phyloP scores from a whole-genome alignment of 2,888 invertebrate species.

The Hedychridium roseum region DNA sequence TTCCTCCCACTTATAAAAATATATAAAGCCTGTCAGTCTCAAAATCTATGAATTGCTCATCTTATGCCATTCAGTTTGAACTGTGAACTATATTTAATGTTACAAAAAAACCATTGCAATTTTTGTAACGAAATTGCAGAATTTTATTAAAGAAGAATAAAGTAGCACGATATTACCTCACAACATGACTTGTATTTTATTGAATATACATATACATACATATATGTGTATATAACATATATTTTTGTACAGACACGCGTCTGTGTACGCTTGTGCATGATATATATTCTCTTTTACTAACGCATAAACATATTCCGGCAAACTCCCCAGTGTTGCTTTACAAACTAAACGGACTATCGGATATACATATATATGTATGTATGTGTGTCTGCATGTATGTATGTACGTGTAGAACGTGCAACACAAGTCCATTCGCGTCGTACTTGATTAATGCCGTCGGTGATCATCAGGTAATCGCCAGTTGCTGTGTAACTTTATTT shows the following conservation, averaged over 20 bases:
- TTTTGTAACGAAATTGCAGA: background rate
- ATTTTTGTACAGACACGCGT: slow-evolving; percentile 18
- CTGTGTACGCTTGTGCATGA: slow-evolving; percentile 9
- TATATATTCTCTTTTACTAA: slow-evolving; percentile 7
- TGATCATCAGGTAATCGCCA: too few species aligned
- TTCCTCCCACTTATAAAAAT: too few species aligned
- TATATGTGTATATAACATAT: slow-evolving; percentile 19
- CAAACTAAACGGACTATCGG: slow-evolving; percentile 27
- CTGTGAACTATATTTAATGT: background rate
- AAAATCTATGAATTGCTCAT: too few species aligned
- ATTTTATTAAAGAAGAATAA: slow-evolving; percentile 7
- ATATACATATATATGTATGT: slow-evolving; percentile 36
- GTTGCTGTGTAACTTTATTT: too few species aligned
- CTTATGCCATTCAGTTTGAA: background rate
- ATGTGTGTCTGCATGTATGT: slow-evolving; percentile 31
- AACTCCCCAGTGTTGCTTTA: slow-evolving; percentile 18
- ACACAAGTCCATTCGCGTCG: slow-evolving; percentile 37
- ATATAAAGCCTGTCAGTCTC: too few species aligned
- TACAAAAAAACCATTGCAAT: too few species aligned
- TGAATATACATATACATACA: slow-evolving; percentile 41
- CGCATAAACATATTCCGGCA: slow-evolving; percentile 7
- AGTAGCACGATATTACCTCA: too few species aligned
- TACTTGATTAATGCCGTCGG: too few species aligned
- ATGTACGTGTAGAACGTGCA: slow-evolving; percentile 50
- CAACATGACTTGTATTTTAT: slow-evolving; percentile 55